Evolutionary conservation across 2,888 invertebrate species (phyloP).

Genomic region (Ceraclea dissimilis): DNA sequence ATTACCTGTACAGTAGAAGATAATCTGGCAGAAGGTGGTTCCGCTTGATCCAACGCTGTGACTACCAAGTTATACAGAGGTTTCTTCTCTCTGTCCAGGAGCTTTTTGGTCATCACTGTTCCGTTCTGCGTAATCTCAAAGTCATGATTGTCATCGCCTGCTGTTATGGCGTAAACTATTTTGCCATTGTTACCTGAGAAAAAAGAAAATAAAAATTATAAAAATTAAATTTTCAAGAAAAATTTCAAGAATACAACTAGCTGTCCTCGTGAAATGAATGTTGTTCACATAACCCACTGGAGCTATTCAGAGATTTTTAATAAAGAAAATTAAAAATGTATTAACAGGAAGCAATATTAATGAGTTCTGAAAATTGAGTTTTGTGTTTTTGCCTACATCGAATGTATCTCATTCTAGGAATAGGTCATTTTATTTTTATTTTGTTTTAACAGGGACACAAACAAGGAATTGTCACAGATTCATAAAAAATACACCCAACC

Average conservation of each 20-base stretch:
- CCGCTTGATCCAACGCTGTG: conserved; percentile 78
- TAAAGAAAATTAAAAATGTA: too few species aligned
- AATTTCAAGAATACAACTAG: not conserved
- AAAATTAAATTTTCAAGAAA: not conserved
- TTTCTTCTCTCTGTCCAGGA: conserved; percentile 76
- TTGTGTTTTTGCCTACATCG: too few species aligned
- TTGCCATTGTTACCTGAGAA: conserved; percentile 75
- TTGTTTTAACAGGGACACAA: too few species aligned
- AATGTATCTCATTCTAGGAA: too few species aligned
- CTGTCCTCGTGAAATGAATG: too few species aligned
- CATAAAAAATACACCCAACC: too few species aligned
- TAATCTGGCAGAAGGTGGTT: conserved; percentile 61
- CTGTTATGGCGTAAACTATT: conserved; percentile 71
- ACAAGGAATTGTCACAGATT: too few species aligned
- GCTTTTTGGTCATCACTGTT: conserved; percentile 66
- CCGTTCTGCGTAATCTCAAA: conserved; percentile 80
- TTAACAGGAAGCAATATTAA: too few species aligned
- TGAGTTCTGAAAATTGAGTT: too few species aligned
- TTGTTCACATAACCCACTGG: too few species aligned
- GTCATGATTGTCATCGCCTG: conserved; percentile 72
- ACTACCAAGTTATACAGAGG: conserved; percentile 78
- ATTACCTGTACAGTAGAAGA: conserved; percentile 83
- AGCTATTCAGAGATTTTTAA: too few species aligned
- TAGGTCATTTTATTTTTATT: too few species aligned
- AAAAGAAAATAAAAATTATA: not conserved